Evolutionary conservation across 2,113 vertebrate genomes (phyloP).

Genomic region (Prolemur simus): DNA sequence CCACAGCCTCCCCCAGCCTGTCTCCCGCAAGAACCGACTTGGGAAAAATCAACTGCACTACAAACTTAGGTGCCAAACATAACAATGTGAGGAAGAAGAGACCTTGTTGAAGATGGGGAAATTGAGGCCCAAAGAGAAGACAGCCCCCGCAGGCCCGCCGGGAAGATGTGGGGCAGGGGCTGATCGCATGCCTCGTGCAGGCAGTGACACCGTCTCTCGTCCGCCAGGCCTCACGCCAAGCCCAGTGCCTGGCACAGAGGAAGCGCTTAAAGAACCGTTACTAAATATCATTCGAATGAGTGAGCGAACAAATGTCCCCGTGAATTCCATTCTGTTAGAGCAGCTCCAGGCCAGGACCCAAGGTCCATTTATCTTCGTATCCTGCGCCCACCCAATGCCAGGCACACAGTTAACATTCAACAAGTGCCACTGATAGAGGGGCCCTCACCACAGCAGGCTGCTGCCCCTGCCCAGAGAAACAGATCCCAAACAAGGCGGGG

Average conservation of each 20-base stretch:
- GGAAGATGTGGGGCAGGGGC: not conserved
- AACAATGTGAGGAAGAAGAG: not conserved
- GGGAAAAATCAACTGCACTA: not conserved
- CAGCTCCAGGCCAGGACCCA: not conserved
- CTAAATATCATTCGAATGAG: not conserved
- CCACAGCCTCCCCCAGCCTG: not conserved
- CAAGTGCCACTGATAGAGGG: not conserved
- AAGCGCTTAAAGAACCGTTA: not conserved
- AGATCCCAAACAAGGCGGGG: not conserved
- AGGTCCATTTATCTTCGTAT: not conserved
- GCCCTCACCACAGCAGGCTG: not conserved
- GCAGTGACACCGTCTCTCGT: not conserved
- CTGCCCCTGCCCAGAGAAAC: not conserved
- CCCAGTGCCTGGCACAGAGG: not conserved
- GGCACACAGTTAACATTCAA: not conserved
- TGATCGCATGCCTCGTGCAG: accelerated
- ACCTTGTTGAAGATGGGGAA: not conserved
- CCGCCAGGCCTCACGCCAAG: not conserved
- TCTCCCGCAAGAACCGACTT: not conserved
- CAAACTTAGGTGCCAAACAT: not conserved
- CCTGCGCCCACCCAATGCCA: no score
- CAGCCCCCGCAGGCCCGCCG: not conserved
- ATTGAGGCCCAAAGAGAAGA: not conserved
- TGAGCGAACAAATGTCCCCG: not conserved
- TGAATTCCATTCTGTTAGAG: not conserved